Evolutionary conservation across 2,113 vertebrate genomes (phyloP), one percentile per base, ranked within the genome.

Genomic region (Pundamilia nyererei): DNA sequence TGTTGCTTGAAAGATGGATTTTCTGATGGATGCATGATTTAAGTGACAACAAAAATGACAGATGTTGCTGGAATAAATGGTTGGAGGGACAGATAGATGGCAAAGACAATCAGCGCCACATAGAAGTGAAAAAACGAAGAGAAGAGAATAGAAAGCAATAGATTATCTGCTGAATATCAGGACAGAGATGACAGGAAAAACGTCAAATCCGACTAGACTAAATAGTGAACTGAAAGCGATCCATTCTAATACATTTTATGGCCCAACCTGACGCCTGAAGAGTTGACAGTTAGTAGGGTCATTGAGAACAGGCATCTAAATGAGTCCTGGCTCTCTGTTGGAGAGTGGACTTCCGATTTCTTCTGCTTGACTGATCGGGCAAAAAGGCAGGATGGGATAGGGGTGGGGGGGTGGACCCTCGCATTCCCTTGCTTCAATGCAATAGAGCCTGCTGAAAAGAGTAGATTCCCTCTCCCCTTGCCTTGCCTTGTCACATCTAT

Each of bases 41-140:
- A 89, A 91, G 90, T 92, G 94, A 94, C 95, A 94, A 79, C 86
- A 86, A 85, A 77, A 93, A 90, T 91, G 93, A 94, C 89, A 93
- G 89, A 91, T 81, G 86, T 84, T 58, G 89, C 11, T 31, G 45
- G 89, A 49, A 85, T 93, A 90, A 94, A 94, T 92, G 85, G 90
- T 87, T 7, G 79, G 90, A 91, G 79, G 93, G 94, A 93, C 93
- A 92, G 93, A 95, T 86, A 15, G 89, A 95, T 86, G 62, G 87
- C 68, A 86, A 77, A 55, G 85, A 81, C 75, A 53, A 89, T 85
- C 85, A 84, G 85, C 87, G 79, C 84, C 86, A 68, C 60, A 92
- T 82, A 85, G 81, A 89, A 89, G 87, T 15, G 45, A 84, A 87
- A 51, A 35, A 33, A 10, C 17, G 2, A 21, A 49, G 40, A 83